phyloP scores from a whole-genome alignment of 2,113 vertebrate species.

The Sporophila hypoxantha region DNA sequence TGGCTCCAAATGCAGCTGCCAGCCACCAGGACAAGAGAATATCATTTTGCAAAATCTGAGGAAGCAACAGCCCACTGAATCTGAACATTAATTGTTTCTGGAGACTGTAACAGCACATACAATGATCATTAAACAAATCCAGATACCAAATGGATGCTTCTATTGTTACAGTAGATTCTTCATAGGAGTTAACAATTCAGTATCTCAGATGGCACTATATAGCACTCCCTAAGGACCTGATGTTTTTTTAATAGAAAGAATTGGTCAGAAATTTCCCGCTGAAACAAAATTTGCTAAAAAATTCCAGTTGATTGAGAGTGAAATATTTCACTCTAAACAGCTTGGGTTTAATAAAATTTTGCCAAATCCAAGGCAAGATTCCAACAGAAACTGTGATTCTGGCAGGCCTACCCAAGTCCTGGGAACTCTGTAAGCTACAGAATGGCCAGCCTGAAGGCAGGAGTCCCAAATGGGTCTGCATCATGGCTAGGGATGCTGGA shows the following conservation, averaged over 20 bases:
- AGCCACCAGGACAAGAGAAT: neutral
- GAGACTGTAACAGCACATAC: neutral
- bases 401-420: constrained; percentile 16
- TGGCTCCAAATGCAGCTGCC: neutral
- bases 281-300: constrained; percentile 10
- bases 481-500: constrained; percentile 20
- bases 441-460: constrained; percentile 33
- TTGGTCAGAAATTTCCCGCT: neutral
- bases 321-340: constrained; percentile 41
- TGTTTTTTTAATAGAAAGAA: neutral
- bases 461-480: neutral
- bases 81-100: neutral
- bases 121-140: neutral
- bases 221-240: neutral
- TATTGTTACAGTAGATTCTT: neutral
- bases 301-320: constrained; percentile 3
- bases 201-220: neutral
- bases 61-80: neutral
- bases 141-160: neutral
- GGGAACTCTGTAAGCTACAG: constrained; percentile 31
- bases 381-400: constrained; percentile 29
- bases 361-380: constrained; percentile 10
- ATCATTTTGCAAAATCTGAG: neutral
- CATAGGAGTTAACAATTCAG: neutral
- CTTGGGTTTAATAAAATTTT: constrained; percentile 22